These are phyloP conservation scores for Silurus aristotelis DNA, from an alignment of 2,797 vertebrate species.

Conservation along the genomic window DNA sequence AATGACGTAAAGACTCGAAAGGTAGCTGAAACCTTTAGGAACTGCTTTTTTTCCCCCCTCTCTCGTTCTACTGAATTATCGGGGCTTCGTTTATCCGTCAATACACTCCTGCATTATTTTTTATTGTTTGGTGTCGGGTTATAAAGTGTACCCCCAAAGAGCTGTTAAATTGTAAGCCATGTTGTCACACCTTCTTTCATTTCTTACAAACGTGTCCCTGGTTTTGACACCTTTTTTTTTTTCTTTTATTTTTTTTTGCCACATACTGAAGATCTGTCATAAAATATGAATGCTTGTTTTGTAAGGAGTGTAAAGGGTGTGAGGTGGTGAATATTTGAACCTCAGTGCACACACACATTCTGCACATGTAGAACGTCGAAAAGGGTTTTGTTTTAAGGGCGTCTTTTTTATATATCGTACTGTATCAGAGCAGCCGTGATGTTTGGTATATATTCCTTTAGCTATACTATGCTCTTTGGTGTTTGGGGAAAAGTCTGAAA, in stretches of 20 bases:
- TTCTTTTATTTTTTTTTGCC: too few species aligned
- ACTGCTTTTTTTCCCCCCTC: not conserved
- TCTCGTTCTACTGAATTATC: slow-evolving; percentile 51
- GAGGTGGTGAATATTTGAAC: slow-evolving; percentile 54
- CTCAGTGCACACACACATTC: not conserved
- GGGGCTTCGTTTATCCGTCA: slow-evolving; percentile 53
- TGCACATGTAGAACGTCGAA: not conserved
- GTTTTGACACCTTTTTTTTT: slow-evolving; percentile 29
- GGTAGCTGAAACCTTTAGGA: slow-evolving; percentile 35
- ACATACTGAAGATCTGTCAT: slow-evolving; percentile 32
- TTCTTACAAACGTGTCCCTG: slow-evolving; percentile 43
- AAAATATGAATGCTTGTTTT: slow-evolving; percentile 49
- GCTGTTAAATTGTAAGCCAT: slow-evolving; percentile 56
- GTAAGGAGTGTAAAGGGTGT: slow-evolving; percentile 46
- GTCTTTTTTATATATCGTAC: not conserved
- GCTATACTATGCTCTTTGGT: slow-evolving; percentile 4
- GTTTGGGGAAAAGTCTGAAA: not conserved
- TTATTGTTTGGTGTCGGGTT: slow-evolving; percentile 47
- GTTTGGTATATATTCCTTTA: slow-evolving; percentile 1
- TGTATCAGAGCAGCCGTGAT: not conserved
- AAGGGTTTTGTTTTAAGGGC: not conserved
- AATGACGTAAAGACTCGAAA: slow-evolving; percentile 38
- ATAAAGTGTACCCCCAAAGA: slow-evolving; percentile 49
- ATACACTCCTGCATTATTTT: slow-evolving; percentile 26
- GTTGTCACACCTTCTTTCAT: slow-evolving; percentile 51